Conservation (phyloP, 2,888 invertebrate species). For the Cerastis leucographa region DNA sequence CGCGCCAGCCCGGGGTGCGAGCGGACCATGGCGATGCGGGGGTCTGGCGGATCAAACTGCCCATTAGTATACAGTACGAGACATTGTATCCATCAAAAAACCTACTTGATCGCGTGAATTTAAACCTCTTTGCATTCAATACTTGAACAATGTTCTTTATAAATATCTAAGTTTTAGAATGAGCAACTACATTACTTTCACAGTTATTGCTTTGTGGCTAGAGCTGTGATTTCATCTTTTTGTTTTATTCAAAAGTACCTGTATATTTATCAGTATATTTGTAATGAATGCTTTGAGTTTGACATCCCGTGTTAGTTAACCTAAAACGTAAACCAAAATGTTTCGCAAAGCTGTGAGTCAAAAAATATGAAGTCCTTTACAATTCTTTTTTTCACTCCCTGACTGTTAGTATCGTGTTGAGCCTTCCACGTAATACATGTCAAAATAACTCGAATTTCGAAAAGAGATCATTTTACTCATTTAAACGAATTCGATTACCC, state of each 20-base stretch:
- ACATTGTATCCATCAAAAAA: not conserved
- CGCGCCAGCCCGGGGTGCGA: conserved; percentile 90
- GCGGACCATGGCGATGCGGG: conserved; percentile 87
- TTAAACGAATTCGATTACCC: not conserved
- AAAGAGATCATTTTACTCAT: not conserved
- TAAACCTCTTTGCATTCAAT: not conserved
- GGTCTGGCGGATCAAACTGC: conserved; percentile 72
- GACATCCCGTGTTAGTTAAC: not conserved
- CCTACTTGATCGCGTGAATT: not conserved
- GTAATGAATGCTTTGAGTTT: too few relatives aligned
- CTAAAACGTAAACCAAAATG: not conserved
- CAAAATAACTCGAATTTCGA: not conserved
- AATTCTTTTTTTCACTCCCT: not conserved
- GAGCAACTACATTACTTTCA: not conserved
- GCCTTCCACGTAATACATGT: not conserved
- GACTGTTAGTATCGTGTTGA: not conserved
- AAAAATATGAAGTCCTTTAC: not conserved
- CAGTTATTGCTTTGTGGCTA: not conserved
- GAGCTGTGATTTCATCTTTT: too few relatives aligned
- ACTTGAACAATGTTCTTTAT: not conserved
- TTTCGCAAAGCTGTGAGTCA: not conserved
- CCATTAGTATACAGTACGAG: not conserved
- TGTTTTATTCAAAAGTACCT: not conserved
- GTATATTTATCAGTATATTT: too few relatives aligned
- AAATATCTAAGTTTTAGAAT: not conserved